Evolutionary conservation across 2,888 invertebrate genomes (phyloP).

Genomic region (Lingula anatina): DNA sequence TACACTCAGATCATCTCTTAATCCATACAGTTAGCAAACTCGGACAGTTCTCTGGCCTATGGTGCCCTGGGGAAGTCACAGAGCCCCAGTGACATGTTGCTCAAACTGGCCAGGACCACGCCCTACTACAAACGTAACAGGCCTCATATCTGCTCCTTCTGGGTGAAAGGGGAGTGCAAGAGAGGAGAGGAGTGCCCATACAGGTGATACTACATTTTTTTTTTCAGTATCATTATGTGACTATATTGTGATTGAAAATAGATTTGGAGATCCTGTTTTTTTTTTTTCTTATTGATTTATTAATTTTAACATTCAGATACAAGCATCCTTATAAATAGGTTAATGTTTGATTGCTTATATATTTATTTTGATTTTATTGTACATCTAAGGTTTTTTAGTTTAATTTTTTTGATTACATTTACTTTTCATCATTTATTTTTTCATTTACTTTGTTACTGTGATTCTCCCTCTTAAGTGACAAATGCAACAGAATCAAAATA

Average conservation of each 20-base stretch:
- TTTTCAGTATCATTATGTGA: too few species aligned
- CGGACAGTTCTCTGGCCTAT: slow-evolving; percentile 53
- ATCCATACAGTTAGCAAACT: slow-evolving; percentile 48
- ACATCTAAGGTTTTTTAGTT: too few species aligned
- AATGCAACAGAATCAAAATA: too few species aligned
- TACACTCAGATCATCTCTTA: too few species aligned
- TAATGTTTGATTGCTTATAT: not conserved
- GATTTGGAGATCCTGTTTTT: too few species aligned
- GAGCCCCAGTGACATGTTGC: slow-evolving; percentile 72
- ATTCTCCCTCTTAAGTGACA: too few species aligned
- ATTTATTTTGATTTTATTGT: too few species aligned
- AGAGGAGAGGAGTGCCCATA: slow-evolving; percentile 96
- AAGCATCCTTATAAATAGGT: not conserved
- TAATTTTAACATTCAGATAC: not conserved
- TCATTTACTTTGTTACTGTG: too few species aligned
- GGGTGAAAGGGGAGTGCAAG: slow-evolving; percentile 97
- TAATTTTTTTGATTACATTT: too few species aligned
- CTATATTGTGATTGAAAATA: too few species aligned
- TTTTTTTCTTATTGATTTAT: not conserved
- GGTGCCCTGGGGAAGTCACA: slow-evolving; percentile 61
- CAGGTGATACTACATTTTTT: too few species aligned
- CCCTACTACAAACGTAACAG: slow-evolving; percentile 93
- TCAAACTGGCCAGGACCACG: slow-evolving; percentile 83
- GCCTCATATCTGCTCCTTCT: slow-evolving; percentile 94
- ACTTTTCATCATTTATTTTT: too few species aligned